phyloP scores from a whole-genome alignment of 2,113 vertebrate species.

The Scomber colias region DNA sequence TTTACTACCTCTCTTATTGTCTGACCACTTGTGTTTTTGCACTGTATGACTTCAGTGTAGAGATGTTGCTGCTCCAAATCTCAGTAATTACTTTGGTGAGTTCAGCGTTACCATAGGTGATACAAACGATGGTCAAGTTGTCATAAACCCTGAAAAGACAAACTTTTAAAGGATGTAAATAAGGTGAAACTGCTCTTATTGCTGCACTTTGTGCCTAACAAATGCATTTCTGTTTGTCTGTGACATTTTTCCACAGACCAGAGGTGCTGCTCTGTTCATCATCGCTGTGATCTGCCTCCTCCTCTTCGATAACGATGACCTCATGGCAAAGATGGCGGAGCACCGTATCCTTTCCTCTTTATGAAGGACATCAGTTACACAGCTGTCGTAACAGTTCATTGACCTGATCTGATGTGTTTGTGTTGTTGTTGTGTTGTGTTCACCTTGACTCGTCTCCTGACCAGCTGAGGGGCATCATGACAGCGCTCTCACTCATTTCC shows the following conservation, averaged over 20 bases:
- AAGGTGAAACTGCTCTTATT: too few relatives aligned
- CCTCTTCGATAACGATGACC: slow-evolving; percentile 98
- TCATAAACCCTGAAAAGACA: too few relatives aligned
- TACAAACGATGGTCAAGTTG: too few relatives aligned
- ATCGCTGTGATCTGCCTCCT: slow-evolving; percentile 96
- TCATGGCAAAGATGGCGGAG: slow-evolving; percentile 99
- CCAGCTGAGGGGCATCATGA: slow-evolving; percentile 98
- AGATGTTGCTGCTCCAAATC: too few relatives aligned
- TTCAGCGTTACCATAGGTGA: too few relatives aligned
- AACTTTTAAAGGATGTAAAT: too few relatives aligned
- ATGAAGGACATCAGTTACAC: not conserved
- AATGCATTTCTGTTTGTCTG: not conserved
- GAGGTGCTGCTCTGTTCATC: slow-evolving; percentile 97
- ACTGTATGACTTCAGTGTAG: too few relatives aligned
- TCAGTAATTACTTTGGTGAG: too few relatives aligned
- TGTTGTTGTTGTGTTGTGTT: not conserved
- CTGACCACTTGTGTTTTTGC: too few relatives aligned
- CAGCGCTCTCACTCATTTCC: slow-evolving; percentile 95
- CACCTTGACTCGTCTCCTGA: slow-evolving; percentile 81
- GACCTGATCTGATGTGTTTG: not conserved
- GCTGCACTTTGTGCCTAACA: too few relatives aligned
- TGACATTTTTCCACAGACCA: slow-evolving; percentile 84
- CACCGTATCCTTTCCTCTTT: slow-evolving; percentile 94
- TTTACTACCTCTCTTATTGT: too few relatives aligned
- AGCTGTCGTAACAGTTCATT: not conserved